Conservation (phyloP, 2,888 invertebrate species). For the Eupelmus urozonus region DNA sequence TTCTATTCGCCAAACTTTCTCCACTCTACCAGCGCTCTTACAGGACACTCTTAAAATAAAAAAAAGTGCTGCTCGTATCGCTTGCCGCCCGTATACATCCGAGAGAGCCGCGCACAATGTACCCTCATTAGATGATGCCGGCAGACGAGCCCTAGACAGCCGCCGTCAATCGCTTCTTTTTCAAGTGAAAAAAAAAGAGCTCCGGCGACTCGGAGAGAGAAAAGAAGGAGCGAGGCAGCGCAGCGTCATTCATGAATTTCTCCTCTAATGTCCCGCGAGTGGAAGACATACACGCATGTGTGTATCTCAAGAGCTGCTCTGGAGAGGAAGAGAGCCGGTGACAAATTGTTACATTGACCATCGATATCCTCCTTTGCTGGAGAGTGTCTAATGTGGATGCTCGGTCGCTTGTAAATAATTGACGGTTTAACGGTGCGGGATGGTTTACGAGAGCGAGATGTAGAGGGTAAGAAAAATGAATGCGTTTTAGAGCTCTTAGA, state of each 20-base stretch:
- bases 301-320: no score
- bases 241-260: conserved; percentile 48
- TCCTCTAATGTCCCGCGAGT: conserved; percentile 9
- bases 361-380: conserved; percentile 32
- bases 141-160: conserved; percentile 41
- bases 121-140: conserved; percentile 48
- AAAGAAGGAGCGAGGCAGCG: conserved; percentile 1
- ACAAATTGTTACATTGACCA: conserved; percentile 54
- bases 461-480: conserved; percentile 12
- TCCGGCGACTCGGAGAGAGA: no score
- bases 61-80: background rate
- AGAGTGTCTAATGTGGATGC: background rate
- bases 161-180: background rate
- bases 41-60: no score
- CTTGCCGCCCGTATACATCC: background rate
- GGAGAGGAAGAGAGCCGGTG: background rate
- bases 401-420: conserved; percentile 17
- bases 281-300: background rate
- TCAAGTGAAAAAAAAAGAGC: background rate
- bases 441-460: background rate
- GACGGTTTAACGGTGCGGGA: conserved; percentile 12
- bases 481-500: no score
- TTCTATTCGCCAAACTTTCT: conserved; percentile 22
- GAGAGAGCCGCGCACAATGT: conserved; percentile 23
- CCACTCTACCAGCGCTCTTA: background rate